Base-by-base conservation (phyloP, 2,888 invertebrate genomes). In the Netelia inedita region DNA sequence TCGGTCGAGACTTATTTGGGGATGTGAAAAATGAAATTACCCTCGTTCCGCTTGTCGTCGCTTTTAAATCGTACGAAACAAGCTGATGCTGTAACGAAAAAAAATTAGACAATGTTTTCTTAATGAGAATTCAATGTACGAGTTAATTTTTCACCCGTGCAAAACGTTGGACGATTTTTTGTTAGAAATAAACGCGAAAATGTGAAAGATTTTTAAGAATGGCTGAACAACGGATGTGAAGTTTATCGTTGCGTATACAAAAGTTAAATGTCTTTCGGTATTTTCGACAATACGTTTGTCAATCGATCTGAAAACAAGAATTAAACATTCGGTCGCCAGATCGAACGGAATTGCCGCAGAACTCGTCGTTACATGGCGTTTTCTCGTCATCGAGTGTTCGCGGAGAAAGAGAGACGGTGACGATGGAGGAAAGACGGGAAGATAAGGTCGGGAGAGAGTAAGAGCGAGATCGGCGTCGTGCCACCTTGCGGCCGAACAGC, bases 401-500 rank as follows among this genome's bases (percentile, higher is more conserved):
- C 41, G 59, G 10, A 43, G 43, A 23, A 63, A 66, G 57, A 57
- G 46, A 43, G 69, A 91, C 55, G 57, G 21, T 16, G 43, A 50
- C 5, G 68, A 59, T n/a, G 41, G 19, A 10, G 59, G 57, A 43
- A 43, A 35, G 35, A 41, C 68, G 53, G 11, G 16, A 9, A 19
- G 19, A 11, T 19, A 55, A 5, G 16, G 6, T n/a, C 23, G 10
- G 46, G 41, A 21, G 68, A 68, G 43, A 41, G 50, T 10, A 63
- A 57, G 74, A 19, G 43, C 21, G 57, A 79, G 78, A 68, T 23
- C 41, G 68, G 8, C n/a, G 46, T 41, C 6, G 57, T 43, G 55
- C 91, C 90, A 90, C 90, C 85, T 82, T 88, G 88, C 86, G 87
- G 86, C 85, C 85, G 79, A 85, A 80, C 88, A 79, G 79, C 79